Evolutionary conservation across 2,797 vertebrate genomes (phyloP).

Genomic region (Cyprinodon diabolis): DNA sequence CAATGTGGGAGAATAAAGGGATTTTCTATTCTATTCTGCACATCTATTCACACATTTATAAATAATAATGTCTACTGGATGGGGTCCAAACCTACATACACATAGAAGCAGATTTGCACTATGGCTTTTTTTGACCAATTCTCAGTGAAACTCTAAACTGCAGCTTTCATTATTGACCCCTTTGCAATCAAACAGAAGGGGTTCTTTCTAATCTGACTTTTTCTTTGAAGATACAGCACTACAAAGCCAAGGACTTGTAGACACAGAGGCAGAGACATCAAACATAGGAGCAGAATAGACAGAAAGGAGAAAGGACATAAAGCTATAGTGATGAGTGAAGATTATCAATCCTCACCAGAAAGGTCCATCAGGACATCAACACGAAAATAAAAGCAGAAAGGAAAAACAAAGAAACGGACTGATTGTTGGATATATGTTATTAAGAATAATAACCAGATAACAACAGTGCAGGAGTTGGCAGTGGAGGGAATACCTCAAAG

Average conservation of each 20-base stretch:
- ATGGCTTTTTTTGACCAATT: constrained; percentile 37
- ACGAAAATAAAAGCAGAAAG: not conserved
- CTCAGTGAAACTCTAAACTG: constrained; percentile 37
- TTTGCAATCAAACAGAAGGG: constrained; percentile 51
- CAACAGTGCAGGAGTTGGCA: too few relatives aligned
- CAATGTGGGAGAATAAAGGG: too few relatives aligned
- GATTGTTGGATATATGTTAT: too few relatives aligned
- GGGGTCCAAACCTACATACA: not conserved
- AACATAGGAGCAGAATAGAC: not conserved
- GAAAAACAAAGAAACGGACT: not conserved
- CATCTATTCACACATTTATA: not conserved
- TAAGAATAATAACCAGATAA: too few relatives aligned
- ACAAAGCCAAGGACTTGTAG: constrained; percentile 29
- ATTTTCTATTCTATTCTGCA: not conserved
- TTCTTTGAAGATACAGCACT: constrained; percentile 46
- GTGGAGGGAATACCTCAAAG: too few relatives aligned
- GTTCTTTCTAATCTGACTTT: constrained; percentile 14
- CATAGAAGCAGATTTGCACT: not conserved
- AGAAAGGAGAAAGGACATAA: not conserved
- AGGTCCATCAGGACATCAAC: not conserved
- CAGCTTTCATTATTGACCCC: constrained; percentile 58
- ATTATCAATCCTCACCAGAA: not conserved
- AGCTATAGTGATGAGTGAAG: constrained; percentile 6
- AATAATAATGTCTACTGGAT: not conserved
- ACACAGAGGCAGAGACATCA: constrained; percentile 1